These are phyloP conservation scores for Sapajus apella DNA, from an alignment of 2,113 vertebrate species.

Conservation along the genomic window DNA sequence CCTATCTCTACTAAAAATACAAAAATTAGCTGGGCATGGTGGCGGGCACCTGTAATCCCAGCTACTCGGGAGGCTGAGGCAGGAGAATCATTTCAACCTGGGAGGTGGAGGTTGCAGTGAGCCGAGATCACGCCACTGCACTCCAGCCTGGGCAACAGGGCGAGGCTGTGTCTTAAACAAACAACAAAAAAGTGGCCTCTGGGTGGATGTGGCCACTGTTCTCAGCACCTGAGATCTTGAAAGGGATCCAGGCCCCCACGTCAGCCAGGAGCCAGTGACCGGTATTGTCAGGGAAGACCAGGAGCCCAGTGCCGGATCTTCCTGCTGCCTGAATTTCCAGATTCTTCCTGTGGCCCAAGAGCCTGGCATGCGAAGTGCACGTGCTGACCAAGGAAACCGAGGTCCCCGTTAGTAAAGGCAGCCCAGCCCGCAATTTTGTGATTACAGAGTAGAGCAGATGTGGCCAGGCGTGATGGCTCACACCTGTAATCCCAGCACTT, in stretches of 20 bases:
- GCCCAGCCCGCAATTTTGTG: neutral
- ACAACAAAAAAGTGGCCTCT: neutral
- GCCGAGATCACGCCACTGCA: no score
- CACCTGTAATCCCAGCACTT: no score
- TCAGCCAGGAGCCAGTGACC: neutral
- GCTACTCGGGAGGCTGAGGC: no score
- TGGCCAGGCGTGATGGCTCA: no score
- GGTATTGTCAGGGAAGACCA: neutral
- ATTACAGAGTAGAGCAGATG: no score
- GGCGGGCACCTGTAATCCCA: no score
- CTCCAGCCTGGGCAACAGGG: no score
- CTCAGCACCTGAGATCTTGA: neutral
- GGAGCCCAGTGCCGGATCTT: neutral
- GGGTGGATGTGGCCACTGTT: neutral
- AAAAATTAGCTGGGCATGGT: no score
- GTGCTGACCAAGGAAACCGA: neutral
- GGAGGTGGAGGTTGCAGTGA: no score
- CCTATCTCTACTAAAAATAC: no score
- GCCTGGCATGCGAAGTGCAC: accelerated
- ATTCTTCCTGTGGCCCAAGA: neutral
- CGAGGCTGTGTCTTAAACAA: no score
- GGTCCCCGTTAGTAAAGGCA: accelerated
- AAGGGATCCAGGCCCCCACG: accelerated
- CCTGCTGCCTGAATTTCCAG: neutral
- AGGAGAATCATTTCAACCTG: no score